phyloP scores from a whole-genome alignment of 2,797 vertebrate species.

The Sus cebifrons region DNA sequence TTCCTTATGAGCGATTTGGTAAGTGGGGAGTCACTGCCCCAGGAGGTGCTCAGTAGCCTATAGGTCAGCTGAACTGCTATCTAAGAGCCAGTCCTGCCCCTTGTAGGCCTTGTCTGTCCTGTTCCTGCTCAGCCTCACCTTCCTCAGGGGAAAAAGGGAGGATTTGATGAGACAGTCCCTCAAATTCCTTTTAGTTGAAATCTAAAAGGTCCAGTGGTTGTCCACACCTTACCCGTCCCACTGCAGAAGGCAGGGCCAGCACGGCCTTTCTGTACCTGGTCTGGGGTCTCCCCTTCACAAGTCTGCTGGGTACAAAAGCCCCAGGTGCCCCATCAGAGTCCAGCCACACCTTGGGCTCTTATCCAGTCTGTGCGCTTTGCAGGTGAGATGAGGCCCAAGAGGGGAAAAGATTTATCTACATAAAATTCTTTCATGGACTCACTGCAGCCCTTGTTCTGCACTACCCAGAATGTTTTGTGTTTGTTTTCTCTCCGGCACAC shows the following conservation, averaged over 20 bases:
- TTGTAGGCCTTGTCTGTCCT: background rate
- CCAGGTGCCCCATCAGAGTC: fast-evolving
- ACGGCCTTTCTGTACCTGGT: background rate
- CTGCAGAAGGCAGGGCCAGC: fast-evolving
- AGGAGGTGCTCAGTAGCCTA: fast-evolving
- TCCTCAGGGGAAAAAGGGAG: background rate
- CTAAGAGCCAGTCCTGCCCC: background rate
- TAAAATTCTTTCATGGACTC: background rate
- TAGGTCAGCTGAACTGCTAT: background rate
- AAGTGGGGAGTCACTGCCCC: fast-evolving
- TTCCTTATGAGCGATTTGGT: background rate
- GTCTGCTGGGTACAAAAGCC: background rate
- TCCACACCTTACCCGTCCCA: background rate
- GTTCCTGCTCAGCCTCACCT: background rate
- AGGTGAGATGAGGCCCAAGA: background rate
- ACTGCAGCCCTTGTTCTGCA: background rate
- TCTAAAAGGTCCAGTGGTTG: no score
- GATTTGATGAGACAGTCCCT: background rate
- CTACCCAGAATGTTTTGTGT: background rate
- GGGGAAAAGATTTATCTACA: background rate
- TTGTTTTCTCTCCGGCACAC: constrained; percentile 1
- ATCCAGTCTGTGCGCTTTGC: background rate
- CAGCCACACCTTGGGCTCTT: background rate
- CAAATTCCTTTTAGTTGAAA: background rate
- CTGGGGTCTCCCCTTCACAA: background rate